A percentile compares a stretch with the other conserved stretches of the same genome.
Conservation (phyloP, 2,113 vertebrate genomes). For the Xiphophorus maculatus region DNA sequence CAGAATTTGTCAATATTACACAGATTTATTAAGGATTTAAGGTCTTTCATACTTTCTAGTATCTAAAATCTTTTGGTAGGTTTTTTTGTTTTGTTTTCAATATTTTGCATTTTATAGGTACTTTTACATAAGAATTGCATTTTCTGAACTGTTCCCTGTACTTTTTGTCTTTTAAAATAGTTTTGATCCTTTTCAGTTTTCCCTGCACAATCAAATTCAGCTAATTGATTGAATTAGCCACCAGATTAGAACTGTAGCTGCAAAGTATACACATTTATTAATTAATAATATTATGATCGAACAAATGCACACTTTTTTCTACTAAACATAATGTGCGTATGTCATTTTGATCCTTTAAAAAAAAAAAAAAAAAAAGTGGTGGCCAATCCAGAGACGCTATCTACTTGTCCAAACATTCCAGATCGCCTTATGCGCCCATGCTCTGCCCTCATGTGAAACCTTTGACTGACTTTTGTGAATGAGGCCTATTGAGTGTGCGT, state of each 20-base stretch:
- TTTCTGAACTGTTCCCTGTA: background rate
- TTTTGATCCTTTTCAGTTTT: background rate
- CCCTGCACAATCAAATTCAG: background rate
- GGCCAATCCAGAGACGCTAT: conserved; percentile 57
- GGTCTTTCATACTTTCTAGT: too few relatives aligned
- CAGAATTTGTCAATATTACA: background rate
- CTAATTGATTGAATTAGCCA: background rate
- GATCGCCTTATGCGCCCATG: conserved; percentile 37
- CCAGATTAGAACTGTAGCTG: background rate
- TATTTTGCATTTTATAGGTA: background rate
- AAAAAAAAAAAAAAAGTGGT: conserved; percentile 14
- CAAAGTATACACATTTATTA: background rate
- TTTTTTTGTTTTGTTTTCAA: background rate
- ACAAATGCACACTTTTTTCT: background rate
- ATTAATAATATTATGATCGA: background rate
- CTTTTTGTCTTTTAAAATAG: too few relatives aligned
- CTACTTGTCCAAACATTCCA: conserved; percentile 66
- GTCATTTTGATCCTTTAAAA: background rate
- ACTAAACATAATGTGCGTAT: background rate
- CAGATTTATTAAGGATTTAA: too few relatives aligned
- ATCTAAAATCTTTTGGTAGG: background rate
- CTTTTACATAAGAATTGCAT: background rate
- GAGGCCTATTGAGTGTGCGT: conserved; percentile 74
- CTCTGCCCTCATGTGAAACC: conserved; percentile 71
- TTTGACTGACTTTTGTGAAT: conserved; percentile 75